These are phyloP conservation scores for Notolepis coatsorum DNA, from an alignment of 2,797 vertebrate species.

Conservation along the genomic window DNA sequence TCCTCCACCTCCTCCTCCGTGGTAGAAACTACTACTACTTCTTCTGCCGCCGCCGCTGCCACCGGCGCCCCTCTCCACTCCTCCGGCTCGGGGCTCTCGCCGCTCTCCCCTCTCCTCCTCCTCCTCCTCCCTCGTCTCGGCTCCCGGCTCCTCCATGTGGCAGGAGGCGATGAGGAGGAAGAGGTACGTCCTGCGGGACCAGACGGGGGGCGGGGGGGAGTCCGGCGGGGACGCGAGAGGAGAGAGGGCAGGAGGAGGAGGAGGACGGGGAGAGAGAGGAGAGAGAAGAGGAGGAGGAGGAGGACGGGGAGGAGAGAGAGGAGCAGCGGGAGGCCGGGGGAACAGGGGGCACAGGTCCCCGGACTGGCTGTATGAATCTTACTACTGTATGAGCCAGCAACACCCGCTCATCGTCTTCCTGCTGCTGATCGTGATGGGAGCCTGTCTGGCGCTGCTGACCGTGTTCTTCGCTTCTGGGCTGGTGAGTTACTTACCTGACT, in stretches of 20 bases:
- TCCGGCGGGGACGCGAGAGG: no score
- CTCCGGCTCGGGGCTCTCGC: no score
- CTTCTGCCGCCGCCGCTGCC: constrained; percentile 32
- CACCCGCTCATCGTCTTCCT: constrained; percentile 98
- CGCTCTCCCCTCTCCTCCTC: constrained; percentile 52
- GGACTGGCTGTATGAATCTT: constrained; percentile 92
- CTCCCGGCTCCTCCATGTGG: constrained; percentile 86
- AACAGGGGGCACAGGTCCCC: constrained; percentile 78
- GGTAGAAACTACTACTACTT: constrained; percentile 64
- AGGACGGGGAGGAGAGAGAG: constrained; percentile 53
- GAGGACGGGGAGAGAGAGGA: constrained; percentile 55
- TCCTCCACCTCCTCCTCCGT: constrained; percentile 59
- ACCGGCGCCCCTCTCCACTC: constrained; percentile 53
- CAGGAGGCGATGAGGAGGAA: constrained; percentile 83
- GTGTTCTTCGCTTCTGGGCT: constrained; percentile 97
- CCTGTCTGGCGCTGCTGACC: constrained; percentile 92
- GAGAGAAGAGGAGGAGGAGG: constrained; percentile 16
- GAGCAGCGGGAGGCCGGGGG: constrained; percentile 55
- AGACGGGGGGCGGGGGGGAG: constrained; percentile 43
- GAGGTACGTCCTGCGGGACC: constrained; percentile 73
- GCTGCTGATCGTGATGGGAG: constrained; percentile 97
- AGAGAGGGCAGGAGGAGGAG: not conserved
- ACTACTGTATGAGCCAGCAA: constrained; percentile 99
- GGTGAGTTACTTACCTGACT: constrained; percentile 83
- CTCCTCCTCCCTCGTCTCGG: constrained; percentile 57